Base-by-base conservation (phyloP, 1,140 invertebrate genomes). In the Drosophila lacteicornis region DNA sequence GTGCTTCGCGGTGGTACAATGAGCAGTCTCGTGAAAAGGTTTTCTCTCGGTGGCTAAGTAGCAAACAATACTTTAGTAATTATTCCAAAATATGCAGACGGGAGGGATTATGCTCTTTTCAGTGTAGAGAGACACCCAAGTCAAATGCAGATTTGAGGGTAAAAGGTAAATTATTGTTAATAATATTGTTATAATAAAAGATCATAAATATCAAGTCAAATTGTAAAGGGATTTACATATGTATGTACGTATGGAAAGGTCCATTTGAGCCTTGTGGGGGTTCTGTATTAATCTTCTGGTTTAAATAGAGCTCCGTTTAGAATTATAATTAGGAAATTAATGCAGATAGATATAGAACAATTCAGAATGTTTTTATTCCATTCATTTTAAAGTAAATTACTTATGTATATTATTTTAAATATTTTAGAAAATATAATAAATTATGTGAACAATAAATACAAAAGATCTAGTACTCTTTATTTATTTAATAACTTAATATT, bases 151-250 rank as follows among this genome's bases (percentile, higher is more conserved):
- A 53, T 55, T 53, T 68, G 43, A 45, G 67, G 67, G 67, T 67
- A 67, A 67, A 69, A 30, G 67, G 40, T 36, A 70, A 66, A 67
- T 70, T 70, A 70, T 70, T 70, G 67, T 70, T 67, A 70, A 67
- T 67, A 70, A 67, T 70, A 70, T 70, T 53, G 47, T 45, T 70
- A 30, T 67, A 70, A 67, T 53, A 66, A 45, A 53, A 67, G 62
- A 70, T 46, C 61, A 67, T 53, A 67, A 70, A 67, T 67, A 69
- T 69, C 61, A 55, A 70, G 67, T 70, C 67, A 70, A 67, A 67
- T 69, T 53, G 38, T 66, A 53, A 66, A 53, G 47, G 4, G 67
- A 56, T 71, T 56, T 55, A 47, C 50, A 56, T 47, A 67, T 53
- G 47, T 56, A 33, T 17, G 42, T 11, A 50, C 17, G 33, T 30